phyloP scores from a whole-genome alignment of 2,113 vertebrate species.

The Seriola rivoliana region DNA sequence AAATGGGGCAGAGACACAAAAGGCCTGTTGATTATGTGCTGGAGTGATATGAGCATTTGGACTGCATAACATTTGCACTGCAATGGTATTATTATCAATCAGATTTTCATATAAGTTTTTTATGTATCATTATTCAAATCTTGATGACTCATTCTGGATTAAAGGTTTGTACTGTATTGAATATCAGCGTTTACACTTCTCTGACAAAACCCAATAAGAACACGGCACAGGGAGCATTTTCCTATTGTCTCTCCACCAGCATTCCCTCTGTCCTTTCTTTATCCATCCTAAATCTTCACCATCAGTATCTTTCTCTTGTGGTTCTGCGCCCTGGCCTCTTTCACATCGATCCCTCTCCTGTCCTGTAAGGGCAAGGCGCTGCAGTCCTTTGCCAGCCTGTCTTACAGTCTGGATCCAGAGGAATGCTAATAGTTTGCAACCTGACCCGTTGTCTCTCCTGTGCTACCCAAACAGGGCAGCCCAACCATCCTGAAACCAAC shows the following conservation, averaged over 20 bases:
- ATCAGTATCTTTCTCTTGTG: not conserved
- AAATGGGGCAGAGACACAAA: too few species aligned
- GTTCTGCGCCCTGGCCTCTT: slow-evolving; percentile 3
- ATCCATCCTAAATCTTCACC: not conserved
- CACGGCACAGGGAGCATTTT: too few species aligned
- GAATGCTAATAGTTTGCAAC: slow-evolving; percentile 85
- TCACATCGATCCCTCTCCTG: slow-evolving; percentile 5
- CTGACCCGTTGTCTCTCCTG: slow-evolving; percentile 69
- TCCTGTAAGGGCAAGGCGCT: slow-evolving; percentile 30
- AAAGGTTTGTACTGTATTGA: not conserved
- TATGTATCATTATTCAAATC: too few species aligned
- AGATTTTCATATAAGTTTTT: too few species aligned
- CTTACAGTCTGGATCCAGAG: slow-evolving; percentile 54
- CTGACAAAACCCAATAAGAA: too few species aligned
- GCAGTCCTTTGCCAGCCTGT: slow-evolving; percentile 35
- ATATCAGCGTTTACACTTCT: not conserved
- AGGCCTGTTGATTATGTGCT: too few species aligned
- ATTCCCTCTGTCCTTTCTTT: not conserved
- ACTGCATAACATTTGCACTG: too few species aligned
- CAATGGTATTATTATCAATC: too few species aligned
- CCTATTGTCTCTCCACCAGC: too few species aligned
- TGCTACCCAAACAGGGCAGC: slow-evolving; percentile 78
- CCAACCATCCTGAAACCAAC: slow-evolving; percentile 69
- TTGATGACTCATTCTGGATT: not conserved
- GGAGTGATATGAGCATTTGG: too few species aligned